These are phyloP conservation scores for Scrobipalpa costella DNA, from an alignment of 2,888 invertebrate genomes.

Conservation along the genomic window DNA sequence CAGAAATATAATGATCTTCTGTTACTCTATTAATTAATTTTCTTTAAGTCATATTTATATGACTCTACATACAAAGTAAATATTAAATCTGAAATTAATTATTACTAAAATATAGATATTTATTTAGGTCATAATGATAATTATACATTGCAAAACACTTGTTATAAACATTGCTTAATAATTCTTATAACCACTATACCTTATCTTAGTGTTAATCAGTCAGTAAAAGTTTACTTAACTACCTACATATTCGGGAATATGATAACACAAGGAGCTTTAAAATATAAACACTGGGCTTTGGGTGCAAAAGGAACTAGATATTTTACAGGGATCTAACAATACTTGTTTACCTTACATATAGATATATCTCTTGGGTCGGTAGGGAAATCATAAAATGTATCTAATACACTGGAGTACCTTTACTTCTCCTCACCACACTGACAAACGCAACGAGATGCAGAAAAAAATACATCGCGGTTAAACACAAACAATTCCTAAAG, in stretches of 20 bases:
- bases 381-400: too few relatives aligned
- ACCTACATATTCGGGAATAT: too few relatives aligned
- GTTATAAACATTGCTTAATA: too few relatives aligned
- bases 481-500: conserved; percentile 66
- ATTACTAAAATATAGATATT: too few relatives aligned
- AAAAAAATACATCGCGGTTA: conserved; percentile 60
- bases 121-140: too few relatives aligned
- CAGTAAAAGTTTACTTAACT: neutral
- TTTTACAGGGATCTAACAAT: too few relatives aligned
- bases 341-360: too few relatives aligned
- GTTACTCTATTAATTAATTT: neutral
- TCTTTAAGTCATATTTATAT: neutral
- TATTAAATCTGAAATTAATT: neutral
- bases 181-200: too few relatives aligned
- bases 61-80: neutral
- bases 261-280: neutral
- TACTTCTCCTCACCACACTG: conserved; percentile 70
- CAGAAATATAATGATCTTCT: neutral
- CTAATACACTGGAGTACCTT: conserved; percentile 71
- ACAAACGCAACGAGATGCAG: conserved; percentile 67
- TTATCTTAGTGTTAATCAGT: neutral
- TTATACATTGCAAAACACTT: too few relatives aligned
- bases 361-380: too few relatives aligned
- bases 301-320: neutral
- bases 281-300: neutral